Evolutionary conservation across 2,113 vertebrate genomes (phyloP), one percentile per base, ranked within the genome.

Genomic region (Vanacampus margaritifer): DNA sequence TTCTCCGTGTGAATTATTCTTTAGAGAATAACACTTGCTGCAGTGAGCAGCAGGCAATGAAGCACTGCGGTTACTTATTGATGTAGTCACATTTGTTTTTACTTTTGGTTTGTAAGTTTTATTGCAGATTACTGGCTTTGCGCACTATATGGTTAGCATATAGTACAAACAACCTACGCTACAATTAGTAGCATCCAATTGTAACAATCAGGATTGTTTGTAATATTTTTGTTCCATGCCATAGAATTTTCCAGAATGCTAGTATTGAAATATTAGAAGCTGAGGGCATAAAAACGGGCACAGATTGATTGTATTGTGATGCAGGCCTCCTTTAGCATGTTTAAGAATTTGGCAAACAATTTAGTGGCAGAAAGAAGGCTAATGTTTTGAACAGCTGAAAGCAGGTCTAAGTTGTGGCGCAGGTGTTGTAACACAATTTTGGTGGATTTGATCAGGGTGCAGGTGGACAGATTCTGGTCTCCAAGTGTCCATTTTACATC

Each of bases 221-320:
- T 23, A 35, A 69, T 58, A 61, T 68, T 74, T 26, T 71, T 53
- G 45, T 62, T 28, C 39, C 17, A 65, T 58, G 35, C 19, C 16
- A 26, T 51, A 60, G 28, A 43, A 68, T 80, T 28, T 73, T 69
- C 36, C 69, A 72, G 70, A 57, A 65, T 59, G 67, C 68, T 57
- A 71, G 51, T 81, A 82, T 81, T 83, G 68, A 85, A 88, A 84
- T 85, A 79, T 78, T 32, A 32, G 28, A 32, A 32, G 28, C 28
- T 32, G 28, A 32, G 28, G 28, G 28, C 28, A 32, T 32, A 32
- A 32, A 32, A 32, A 32, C 4, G 2, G 28, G 28, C 28, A 32
- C 28, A n/a, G n/a, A n/a, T n/a, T n/a, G n/a, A n/a, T n/a, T n/a
- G n/a, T n/a, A n/a, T n/a, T n/a, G n/a, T n/a, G n/a, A n/a, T n/a